Base-by-base conservation (phyloP, 2,888 invertebrate species). In the Diaprepes abbreviatus region DNA sequence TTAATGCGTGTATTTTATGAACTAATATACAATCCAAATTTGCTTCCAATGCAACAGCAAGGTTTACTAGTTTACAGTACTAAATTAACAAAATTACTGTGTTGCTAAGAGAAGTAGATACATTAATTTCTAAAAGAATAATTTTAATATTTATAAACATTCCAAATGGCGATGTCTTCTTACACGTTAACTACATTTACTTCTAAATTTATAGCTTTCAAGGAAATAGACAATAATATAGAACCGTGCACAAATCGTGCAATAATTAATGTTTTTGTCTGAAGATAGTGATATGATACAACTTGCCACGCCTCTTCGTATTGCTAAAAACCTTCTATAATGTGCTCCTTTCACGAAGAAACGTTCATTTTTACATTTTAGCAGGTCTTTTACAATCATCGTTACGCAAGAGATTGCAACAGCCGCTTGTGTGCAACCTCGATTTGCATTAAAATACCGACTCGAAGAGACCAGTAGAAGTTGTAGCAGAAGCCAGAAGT, bases 341-440 rank as follows among this genome's bases (percentile, higher is more conserved):
- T 66, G 59, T 59, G 66, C 66, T 66, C 66, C 66, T 66, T 66
- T 66, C 66, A 58, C 65, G 65, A 65, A 45, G 65, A 45, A 57
- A 65, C 58, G 45, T 65, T 65, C 48, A 48, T 57, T 65, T 65
- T 65, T 65, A 57, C 48, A 40, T 65, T 65, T 65, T 65, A 59
- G 52, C 58, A 59, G 66, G 66, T 66, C 66, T 66, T 66, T 66
- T 66, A 66, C 66, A 59, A 66, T 66, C 66, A 16, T 50, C 35
- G 66, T 66, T 66, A 66, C 66, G 59, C 59, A 66, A 66, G 38
- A 21, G 14, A 31, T 66, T 66, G 50, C 59, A 59, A 59, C 66
- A 66, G 38, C 24, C 38, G 19, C 3, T n/a, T 28, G 40, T 57
- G 40, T 65, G 58, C 59, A 66, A 66, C 66, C 58, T 66, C 38